Percentiles rank a stretch among this genome's conserved stretches.
These are phyloP conservation scores for Myotis brandtii DNA, from an alignment of 2,113 vertebrate species.

Conservation along the genomic window DNA sequence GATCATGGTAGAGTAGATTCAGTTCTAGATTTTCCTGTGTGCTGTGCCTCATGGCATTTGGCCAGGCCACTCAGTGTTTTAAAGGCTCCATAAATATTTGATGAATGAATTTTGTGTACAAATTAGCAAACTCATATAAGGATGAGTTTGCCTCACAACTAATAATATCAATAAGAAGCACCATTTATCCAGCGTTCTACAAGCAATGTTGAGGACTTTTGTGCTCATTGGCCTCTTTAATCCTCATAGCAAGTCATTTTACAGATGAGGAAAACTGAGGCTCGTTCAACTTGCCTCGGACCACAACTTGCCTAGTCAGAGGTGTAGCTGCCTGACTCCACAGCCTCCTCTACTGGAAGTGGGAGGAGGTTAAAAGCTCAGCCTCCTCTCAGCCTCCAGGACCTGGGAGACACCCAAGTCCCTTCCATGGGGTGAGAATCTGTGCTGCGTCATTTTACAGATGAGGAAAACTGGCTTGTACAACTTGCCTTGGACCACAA, in stretches of 20 bases:
- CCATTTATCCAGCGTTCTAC: neutral
- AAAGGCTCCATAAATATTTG: neutral
- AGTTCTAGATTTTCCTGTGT: neutral
- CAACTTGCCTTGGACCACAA: neutral
- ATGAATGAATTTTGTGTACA: neutral
- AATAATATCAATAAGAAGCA: neutral
- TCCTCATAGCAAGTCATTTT: neutral
- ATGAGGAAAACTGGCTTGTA: neutral
- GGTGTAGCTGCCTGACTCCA: neutral
- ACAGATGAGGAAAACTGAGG: neutral
- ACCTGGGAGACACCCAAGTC: no score
- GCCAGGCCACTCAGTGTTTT: neutral
- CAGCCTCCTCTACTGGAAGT: no score
- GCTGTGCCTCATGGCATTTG: neutral
- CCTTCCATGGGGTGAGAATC: no score
- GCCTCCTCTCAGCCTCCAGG: no score
- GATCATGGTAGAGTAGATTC: neutral
- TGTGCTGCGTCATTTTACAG: neutral
- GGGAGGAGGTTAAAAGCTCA: no score
- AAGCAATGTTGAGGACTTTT: neutral
- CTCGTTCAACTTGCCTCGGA: neutral
- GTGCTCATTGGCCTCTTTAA: neutral
- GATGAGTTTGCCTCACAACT: neutral
- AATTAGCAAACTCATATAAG: neutral
- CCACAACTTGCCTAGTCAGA: neutral